Evolutionary conservation across 2,113 vertebrate species (phyloP), one percentile per base, ranked within the genome.

Genomic region (Macrotus californicus): DNA sequence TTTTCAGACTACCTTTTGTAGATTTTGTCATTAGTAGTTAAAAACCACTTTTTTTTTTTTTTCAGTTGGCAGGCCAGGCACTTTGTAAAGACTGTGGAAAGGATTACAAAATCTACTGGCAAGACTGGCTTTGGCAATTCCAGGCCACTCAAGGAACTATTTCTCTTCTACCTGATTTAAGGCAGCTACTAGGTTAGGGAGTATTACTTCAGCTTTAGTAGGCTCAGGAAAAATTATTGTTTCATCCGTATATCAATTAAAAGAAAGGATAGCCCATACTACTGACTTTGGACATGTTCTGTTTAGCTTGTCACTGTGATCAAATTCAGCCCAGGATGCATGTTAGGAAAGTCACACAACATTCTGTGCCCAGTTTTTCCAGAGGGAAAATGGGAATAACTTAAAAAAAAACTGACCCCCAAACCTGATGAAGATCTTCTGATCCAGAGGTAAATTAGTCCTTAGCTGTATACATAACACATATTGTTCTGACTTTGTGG

Each of bases 1-100:
- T 88, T 98, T 98, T 97, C 94, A 96, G 97, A 98, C 98, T 97
- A 96, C 89, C 96, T 98, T 98, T 98, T 98, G 97, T 97, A 97
- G 95, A 95, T 96, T 96, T 97, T 89, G 93, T 96, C 93, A 91
- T 89, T 95, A 80, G 87, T 97, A 96, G 96, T 98, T 98, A 97
- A 98, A 96, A 98, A 97, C 92, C 97, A 98, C 97, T 98, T 0
- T 16, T 24, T 34, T 92, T 97, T 95, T 97, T 97, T 97, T 96
- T 97, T 97, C 93, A 97, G 98, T 98, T 97, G 97, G 98, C 89
- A 97, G 98, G 89, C 75, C 80, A 87, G 95, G 93, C 46, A 84
- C 94, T 98, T 98, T 95, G 91, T 86, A 98, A 98, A 97, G 98
- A 97, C 98, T 96, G 96, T 96, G 95, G 93, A 98, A 97, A 98